Conservation (phyloP, 1,140 invertebrate genomes). For the Zaprionus gabonicus region DNA sequence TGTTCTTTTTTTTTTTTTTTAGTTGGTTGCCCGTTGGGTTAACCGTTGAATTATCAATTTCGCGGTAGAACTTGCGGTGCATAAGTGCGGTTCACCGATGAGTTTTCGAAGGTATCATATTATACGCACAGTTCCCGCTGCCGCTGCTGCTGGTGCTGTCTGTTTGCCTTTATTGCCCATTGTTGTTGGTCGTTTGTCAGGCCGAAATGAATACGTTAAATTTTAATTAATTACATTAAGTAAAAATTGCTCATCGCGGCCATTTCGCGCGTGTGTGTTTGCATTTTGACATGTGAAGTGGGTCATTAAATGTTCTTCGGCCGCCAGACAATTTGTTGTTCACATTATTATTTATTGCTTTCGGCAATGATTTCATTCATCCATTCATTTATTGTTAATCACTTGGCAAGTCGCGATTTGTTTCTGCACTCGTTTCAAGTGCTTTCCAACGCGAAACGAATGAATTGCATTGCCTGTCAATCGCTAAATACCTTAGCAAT, state of each 20-base stretch:
- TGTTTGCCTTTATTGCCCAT: constrained; percentile 36
- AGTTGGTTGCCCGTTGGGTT: constrained; percentile 74
- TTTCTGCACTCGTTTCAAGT: background rate
- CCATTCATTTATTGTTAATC: constrained; percentile 16
- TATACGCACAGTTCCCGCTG: constrained; percentile 30
- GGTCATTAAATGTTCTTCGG: constrained; percentile 57
- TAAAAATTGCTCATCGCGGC: constrained; percentile 61
- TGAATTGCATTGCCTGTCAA: background rate
- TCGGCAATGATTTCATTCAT: constrained; percentile 12
- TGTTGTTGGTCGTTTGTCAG: constrained; percentile 44
- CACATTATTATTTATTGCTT: background rate
- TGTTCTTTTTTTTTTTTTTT: constrained; percentile 51
- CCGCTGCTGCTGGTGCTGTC: constrained; percentile 24
- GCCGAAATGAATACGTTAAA: constrained; percentile 74
- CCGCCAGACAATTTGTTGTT: constrained; percentile 22
- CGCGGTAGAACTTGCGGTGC: constrained; percentile 82
- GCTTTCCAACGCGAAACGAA: background rate
- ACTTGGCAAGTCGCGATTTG: background rate
- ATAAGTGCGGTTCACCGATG: constrained; percentile 83
- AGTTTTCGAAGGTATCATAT: constrained; percentile 83
- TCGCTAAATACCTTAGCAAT: background rate
- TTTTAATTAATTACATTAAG: constrained; percentile 80
- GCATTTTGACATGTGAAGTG: constrained; percentile 71
- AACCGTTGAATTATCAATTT: constrained; percentile 84
- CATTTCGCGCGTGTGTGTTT: constrained; percentile 22